Conservation (phyloP, 2,888 invertebrate species). For the Pollenia angustigena region DNA sequence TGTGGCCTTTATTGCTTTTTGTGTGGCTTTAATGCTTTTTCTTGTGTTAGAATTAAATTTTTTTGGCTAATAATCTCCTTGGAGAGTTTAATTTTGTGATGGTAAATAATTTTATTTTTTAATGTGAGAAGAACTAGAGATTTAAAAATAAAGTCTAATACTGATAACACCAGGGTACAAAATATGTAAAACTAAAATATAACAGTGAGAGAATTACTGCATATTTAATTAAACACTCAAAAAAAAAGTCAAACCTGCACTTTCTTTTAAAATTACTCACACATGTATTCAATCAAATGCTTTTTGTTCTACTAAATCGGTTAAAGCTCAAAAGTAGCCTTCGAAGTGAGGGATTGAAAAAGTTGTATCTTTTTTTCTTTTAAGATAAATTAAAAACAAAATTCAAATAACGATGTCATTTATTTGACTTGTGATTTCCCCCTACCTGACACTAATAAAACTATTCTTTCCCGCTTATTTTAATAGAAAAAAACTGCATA, state of each 20-base stretch:
- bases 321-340: too few relatives aligned
- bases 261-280: too few relatives aligned
- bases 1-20: conserved; percentile 72
- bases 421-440: neutral
- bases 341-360: too few relatives aligned
- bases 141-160: neutral
- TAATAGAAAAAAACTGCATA: neutral
- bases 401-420: neutral
- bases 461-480: neutral
- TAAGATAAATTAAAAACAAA: too few relatives aligned
- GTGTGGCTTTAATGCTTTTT: conserved; percentile 60
- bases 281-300: too few relatives aligned
- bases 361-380: too few relatives aligned
- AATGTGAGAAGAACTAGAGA: neutral
- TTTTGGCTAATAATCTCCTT: conserved; percentile 66
- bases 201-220: too few relatives aligned
- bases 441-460: neutral
- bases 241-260: too few relatives aligned
- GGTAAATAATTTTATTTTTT: neutral
- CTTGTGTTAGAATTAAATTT: conserved; percentile 27
- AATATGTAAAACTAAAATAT: too few relatives aligned
- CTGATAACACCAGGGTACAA: neutral
- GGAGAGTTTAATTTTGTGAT: conserved; percentile 43
- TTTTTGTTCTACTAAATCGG: too few relatives aligned
- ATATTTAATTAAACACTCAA: too few relatives aligned